A percentile compares a stretch with the other conserved stretches of the same genome.
These are phyloP conservation scores for Crotalus adamanteus DNA, from an alignment of 2,797 vertebrate genomes.

Conservation along the genomic window DNA sequence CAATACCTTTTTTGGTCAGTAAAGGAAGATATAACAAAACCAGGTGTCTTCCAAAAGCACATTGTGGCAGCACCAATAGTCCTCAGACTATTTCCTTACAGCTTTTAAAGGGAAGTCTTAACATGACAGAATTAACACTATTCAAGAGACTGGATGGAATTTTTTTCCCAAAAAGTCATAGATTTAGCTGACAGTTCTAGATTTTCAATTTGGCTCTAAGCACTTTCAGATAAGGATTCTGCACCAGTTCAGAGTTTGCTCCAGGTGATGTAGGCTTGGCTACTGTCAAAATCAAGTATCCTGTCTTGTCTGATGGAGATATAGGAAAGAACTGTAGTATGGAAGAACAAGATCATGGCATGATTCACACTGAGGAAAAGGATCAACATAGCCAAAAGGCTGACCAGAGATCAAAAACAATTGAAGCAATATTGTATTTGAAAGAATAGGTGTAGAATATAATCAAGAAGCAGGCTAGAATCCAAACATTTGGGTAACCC, in stretches of 20 bases:
- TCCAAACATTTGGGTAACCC: not conserved
- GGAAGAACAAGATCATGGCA: not conserved
- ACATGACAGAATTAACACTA: not conserved
- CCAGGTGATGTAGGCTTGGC: not conserved
- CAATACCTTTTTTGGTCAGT: not conserved
- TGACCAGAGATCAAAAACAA: not conserved
- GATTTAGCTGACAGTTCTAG: not conserved
- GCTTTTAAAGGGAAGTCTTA: not conserved
- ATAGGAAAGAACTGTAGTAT: not conserved
- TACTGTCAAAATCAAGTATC: not conserved
- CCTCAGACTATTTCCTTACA: not conserved
- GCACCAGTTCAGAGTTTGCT: not conserved
- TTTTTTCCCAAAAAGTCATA: not conserved
- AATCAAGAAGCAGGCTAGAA: not conserved
- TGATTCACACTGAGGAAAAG: not conserved
- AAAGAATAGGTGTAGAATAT: not conserved
- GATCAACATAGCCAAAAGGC: not conserved
- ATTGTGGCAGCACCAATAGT: rapidly evolving
- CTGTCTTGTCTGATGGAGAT: not conserved
- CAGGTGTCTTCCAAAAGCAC: not conserved
- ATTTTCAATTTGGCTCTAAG: not conserved
- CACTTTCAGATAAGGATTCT: not conserved
- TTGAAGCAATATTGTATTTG: not conserved
- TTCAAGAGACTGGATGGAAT: not conserved
- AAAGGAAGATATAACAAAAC: not conserved